Conservation (phyloP, 1,140 invertebrate species). For the Megalopta genalis region DNA sequence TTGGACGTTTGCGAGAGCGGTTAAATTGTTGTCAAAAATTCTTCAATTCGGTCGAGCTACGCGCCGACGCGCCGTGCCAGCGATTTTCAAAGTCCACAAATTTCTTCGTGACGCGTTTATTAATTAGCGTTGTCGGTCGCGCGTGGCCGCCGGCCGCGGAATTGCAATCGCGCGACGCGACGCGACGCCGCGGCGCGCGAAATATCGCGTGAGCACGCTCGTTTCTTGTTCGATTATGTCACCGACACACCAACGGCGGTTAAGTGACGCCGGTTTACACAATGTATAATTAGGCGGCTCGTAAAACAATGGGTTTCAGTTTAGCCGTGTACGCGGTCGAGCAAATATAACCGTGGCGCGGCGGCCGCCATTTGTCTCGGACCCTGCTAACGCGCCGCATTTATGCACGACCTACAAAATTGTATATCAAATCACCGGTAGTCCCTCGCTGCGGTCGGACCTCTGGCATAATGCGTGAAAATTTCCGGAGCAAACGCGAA, state of each 20-base stretch:
- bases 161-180: slow-evolving; percentile 3
- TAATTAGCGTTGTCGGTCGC: not conserved
- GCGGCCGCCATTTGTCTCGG: slow-evolving; percentile 21
- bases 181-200: not conserved
- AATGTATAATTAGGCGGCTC: slow-evolving; percentile 41
- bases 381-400: slow-evolving; percentile 18
- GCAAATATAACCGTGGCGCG: slow-evolving; percentile 32
- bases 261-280: slow-evolving; percentile 42
- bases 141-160: not conserved
- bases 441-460: not conserved
- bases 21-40: no score
- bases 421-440: slow-evolving; percentile 9
- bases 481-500: not conserved
- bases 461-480: not conserved
- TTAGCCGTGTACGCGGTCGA: slow-evolving; percentile 19
- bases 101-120: slow-evolving; percentile 16
- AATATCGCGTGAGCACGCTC: not conserved
- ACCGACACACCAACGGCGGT: slow-evolving; percentile 18
- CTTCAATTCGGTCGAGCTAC: no score
- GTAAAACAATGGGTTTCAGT: slow-evolving; percentile 40
- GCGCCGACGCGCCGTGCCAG: no score
- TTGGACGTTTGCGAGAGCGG: no score
- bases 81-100: not conserved
- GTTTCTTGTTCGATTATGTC: slow-evolving; percentile 48
- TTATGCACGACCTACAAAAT: slow-evolving; percentile 8